A percentile compares a stretch with the other conserved stretches of the same genome.
phyloP scores from a whole-genome alignment of 2,888 invertebrate genomes.

The Phrixothrix hirtus region DNA sequence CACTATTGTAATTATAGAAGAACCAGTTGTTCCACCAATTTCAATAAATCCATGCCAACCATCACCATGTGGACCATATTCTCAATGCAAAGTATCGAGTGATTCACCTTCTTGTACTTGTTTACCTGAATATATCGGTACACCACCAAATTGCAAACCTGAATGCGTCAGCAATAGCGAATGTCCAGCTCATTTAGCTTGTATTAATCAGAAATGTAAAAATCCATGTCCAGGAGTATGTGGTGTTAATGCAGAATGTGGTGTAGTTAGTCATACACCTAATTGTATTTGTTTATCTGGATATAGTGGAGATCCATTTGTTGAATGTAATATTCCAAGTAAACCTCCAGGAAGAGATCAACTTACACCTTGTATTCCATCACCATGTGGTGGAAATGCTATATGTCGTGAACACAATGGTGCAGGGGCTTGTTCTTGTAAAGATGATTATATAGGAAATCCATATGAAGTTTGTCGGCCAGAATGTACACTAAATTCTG shows the following conservation, averaged over 20 bases:
- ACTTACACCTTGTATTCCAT: conserved; percentile 68
- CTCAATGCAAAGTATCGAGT: conserved; percentile 62
- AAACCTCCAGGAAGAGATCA: too few relatives aligned
- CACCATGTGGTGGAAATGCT: conserved; percentile 70
- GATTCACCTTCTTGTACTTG: conserved; percentile 77
- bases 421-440: conserved; percentile 75
- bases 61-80: too few relatives aligned
- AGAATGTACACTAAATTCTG: conserved; percentile 68
- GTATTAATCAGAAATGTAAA: too few relatives aligned
- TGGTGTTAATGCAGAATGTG: conserved; percentile 74
- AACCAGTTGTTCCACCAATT: conserved; percentile 54
- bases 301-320: conserved; percentile 67
- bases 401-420: conserved; percentile 72
- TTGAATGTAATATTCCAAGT: too few relatives aligned
- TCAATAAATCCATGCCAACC: conserved; percentile 65
- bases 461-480: conserved; percentile 73
- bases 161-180: conserved; percentile 75
- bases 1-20: conserved; percentile 16
- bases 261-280: too few relatives aligned
- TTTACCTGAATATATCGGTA: conserved; percentile 68
- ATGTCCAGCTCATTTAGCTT: conserved; percentile 70
- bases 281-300: conserved; percentile 67
- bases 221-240: too few relatives aligned
- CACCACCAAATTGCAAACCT: conserved; percentile 73
- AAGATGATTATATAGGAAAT: too few relatives aligned